Conservation (phyloP, 2,113 vertebrate species). For the Siniperca knerii region DNA sequence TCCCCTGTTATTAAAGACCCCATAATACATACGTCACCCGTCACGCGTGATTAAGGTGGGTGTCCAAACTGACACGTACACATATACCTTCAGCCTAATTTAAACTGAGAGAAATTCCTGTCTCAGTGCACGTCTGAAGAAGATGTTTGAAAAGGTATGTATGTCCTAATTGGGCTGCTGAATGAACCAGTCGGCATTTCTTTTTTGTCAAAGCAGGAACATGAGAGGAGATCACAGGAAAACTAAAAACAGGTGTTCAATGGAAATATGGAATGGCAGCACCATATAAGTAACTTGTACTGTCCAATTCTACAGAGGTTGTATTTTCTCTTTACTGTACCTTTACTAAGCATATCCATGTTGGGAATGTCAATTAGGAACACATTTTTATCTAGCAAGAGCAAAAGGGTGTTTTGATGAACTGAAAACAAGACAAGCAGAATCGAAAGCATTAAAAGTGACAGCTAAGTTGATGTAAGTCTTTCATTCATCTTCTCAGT, state of each 20-base stretch:
- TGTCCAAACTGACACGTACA: conserved; percentile 7
- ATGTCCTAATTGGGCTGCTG: conserved; percentile 69
- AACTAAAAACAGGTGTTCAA: background rate
- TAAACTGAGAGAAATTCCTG: conserved; percentile 51
- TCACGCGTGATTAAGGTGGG: background rate
- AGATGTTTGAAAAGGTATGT: conserved; percentile 36
- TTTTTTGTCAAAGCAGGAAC: background rate
- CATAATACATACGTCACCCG: conserved; percentile 62
- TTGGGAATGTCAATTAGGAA: background rate
- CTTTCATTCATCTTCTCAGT: background rate
- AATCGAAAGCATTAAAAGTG: background rate
- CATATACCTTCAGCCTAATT: conserved; percentile 29
- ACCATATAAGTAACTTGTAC: background rate
- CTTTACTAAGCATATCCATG: background rate
- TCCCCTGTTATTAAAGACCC: conserved; percentile 63
- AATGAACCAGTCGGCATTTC: conserved; percentile 31
- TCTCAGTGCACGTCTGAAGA: conserved; percentile 15
- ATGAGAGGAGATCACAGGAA: background rate
- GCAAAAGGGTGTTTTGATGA: background rate
- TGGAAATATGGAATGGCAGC: background rate
- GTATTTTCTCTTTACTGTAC: background rate
- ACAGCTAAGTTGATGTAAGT: background rate
- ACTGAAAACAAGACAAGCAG: background rate
- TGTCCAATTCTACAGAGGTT: background rate
- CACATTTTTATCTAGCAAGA: background rate